These are phyloP conservation scores for Sphaeridia pumilis DNA, from an alignment of 2,888 invertebrate genomes.

Conservation along the genomic window DNA sequence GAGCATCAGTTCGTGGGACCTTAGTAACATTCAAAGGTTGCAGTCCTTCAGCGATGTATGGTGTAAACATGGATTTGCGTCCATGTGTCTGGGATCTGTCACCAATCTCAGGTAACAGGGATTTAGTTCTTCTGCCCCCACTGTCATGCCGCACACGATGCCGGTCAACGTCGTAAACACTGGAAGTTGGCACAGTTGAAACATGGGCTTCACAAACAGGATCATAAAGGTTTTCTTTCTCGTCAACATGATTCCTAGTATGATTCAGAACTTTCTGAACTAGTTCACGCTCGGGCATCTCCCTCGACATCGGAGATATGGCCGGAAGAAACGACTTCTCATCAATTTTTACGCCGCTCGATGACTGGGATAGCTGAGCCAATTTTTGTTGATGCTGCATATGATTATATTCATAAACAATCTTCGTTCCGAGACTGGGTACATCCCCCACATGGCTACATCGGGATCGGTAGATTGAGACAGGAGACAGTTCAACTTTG, in stretches of 20 bases:
- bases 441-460: slow-evolving; percentile 47
- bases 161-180: background rate
- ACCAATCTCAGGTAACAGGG: background rate
- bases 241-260: slow-evolving; percentile 1
- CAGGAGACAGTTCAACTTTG: slow-evolving; percentile 48
- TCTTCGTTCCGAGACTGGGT: slow-evolving; percentile 38
- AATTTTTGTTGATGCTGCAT: slow-evolving; percentile 5
- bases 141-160: background rate
- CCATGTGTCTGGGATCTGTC: background rate
- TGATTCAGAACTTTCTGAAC: slow-evolving; percentile 10
- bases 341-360: slow-evolving; percentile 5
- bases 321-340: no score
- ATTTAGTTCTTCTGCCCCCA: background rate
- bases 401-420: slow-evolving; percentile 6
- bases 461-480: slow-evolving; percentile 55
- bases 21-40: background rate
- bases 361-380: background rate
- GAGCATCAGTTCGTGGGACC: background rate
- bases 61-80: background rate
- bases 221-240: slow-evolving; percentile 12
- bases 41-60: background rate
- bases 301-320: no score
- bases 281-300: slow-evolving; percentile 13
- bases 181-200: background rate
- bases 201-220: slow-evolving; percentile 8